Evolutionary conservation across 2,113 vertebrate genomes (phyloP), one percentile per base, ranked within the genome.

Genomic region (Accipiter virgatus): DNA sequence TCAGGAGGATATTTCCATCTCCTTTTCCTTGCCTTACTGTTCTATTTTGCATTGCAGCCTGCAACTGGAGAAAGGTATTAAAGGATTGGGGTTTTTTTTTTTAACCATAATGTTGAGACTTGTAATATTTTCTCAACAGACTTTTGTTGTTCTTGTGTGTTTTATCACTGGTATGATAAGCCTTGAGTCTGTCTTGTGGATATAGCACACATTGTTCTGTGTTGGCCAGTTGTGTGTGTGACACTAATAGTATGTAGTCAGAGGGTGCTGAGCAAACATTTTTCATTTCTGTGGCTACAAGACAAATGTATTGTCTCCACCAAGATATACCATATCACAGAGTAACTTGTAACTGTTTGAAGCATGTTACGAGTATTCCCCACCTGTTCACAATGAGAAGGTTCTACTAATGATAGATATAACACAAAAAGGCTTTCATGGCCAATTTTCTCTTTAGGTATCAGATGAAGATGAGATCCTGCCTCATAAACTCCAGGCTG

Each of bases 381-480:
- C 32, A 62, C 40, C 79, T 58, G 31, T 61, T 89, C 47, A n/a
- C 17, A 34, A 11, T 21, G 47, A 58, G 45, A 63, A 81, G 43
- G 23, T 83, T 77, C 45, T 67, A 1, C 16, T 92, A 63, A 20
- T 78, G 63, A 36, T 16, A 73, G 34, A 52, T 53, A 5, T 23
- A 79, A 93, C 34, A 42, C 31, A 72, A 4, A 80, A 92, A 27
- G 40, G 27, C 83, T 92, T 56, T 53, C 31, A 10, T 67, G 71
- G 62, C 56, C 10, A 4, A 79, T 90, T 93, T 40, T 87, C 56
- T 93, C 59, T 66, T 63, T 89, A 99, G 99, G 97, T 99, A 13
- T 99, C 99, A 20, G 99, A 99, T 88, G 99, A 99, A 92, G 99
- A 99, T 74, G 99, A 99, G 95, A 99, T 99, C 97, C 96, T 99